A percentile compares a stretch with the other conserved stretches of the same genome.
Evolutionary conservation across 2,113 vertebrate genomes (phyloP).

Genomic region (Melanotaenia duboulayi): DNA sequence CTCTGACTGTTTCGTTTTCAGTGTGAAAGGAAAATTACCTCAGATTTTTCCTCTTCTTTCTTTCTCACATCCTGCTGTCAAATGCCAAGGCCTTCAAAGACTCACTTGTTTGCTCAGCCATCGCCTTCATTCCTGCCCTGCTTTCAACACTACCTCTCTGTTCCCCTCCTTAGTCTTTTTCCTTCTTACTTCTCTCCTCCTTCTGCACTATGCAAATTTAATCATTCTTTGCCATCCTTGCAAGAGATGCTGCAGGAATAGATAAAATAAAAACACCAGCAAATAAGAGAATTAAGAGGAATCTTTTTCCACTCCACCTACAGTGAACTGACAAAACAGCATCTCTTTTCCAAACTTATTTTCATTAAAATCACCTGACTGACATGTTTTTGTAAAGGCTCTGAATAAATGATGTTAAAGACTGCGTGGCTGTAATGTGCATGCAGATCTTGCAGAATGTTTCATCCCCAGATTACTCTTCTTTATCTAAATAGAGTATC

Average conservation of each 20-base stretch:
- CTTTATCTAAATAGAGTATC: not conserved
- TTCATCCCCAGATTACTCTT: too few relatives aligned
- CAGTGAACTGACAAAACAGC: not conserved
- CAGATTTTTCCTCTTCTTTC: constrained; percentile 3
- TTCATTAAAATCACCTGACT: not conserved
- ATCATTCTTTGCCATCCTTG: not conserved
- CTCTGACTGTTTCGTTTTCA: constrained; percentile 13
- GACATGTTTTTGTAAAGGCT: not conserved
- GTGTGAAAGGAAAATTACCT: constrained; percentile 38
- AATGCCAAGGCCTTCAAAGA: constrained; percentile 56
- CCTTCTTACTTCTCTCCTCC: not conserved
- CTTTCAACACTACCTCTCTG: constrained; percentile 35
- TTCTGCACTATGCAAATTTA: constrained; percentile 7
- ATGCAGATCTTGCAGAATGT: too few relatives aligned
- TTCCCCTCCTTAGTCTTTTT: not conserved
- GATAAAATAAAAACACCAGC: not conserved
- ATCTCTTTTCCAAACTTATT: not conserved
- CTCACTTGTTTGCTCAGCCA: constrained; percentile 42
- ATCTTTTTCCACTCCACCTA: not conserved
- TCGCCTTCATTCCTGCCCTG: constrained; percentile 15
- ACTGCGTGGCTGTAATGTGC: too few relatives aligned
- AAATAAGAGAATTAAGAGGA: constrained; percentile 3
- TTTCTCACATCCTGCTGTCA: constrained; percentile 46
- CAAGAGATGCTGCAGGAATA: not conserved
- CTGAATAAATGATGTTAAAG: not conserved